These are phyloP conservation scores for Margarornis squamiger DNA, from an alignment of 2,797 vertebrate genomes.

Conservation along the genomic window DNA sequence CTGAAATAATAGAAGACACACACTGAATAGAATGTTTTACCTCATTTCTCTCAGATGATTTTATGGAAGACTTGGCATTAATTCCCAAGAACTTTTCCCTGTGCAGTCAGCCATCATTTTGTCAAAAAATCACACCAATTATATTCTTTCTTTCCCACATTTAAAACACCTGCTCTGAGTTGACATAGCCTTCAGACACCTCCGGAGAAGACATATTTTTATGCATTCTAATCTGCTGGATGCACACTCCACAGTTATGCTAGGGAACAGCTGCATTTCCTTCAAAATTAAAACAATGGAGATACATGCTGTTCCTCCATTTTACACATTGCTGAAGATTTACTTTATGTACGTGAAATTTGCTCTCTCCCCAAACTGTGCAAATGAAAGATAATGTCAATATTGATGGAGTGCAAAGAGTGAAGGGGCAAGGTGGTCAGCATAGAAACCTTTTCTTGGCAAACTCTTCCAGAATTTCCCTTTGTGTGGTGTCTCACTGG, in stretches of 20 bases:
- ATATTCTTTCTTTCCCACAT: not conserved
- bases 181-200: not conserved
- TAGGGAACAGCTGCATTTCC: not conserved
- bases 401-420: not conserved
- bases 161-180: not conserved
- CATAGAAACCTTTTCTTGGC: not conserved
- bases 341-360: not conserved
- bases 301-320: not conserved
- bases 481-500: not conserved
- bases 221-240: not conserved
- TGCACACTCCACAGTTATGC: not conserved
- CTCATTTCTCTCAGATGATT: not conserved
- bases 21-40: not conserved
- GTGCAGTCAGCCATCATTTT: not conserved
- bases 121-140: not conserved
- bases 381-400: not conserved
- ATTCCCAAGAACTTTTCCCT: not conserved
- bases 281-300: not conserved
- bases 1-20: not conserved
- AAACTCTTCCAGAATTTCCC: not conserved
- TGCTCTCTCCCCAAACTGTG: not conserved
- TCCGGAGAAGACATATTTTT: not conserved
- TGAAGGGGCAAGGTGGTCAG: not conserved
- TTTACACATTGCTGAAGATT: not conserved
- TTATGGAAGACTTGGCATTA: not conserved